These are phyloP conservation scores for Popillia japonica DNA, from an alignment of 1,140 invertebrate genomes.

Conservation along the genomic window DNA sequence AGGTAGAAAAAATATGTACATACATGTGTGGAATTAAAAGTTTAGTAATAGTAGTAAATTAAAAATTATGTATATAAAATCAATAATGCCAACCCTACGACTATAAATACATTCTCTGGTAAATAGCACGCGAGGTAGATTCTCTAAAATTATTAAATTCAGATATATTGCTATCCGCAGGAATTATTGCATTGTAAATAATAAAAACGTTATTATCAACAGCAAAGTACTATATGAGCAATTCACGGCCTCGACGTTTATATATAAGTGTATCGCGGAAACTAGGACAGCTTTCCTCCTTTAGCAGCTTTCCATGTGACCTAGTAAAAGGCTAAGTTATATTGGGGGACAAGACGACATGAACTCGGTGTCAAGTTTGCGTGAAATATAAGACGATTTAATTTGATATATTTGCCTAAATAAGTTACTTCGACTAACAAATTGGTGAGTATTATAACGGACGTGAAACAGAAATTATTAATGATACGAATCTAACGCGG, in stretches of 20 bases:
- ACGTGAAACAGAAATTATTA: too few relatives aligned
- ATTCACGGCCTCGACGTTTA: background rate
- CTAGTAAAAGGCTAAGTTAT: background rate
- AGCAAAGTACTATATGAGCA: background rate
- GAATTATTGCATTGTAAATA: background rate
- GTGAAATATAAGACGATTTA: background rate
- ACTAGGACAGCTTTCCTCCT: constrained; percentile 9
- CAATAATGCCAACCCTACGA: too few relatives aligned
- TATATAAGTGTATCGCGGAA: background rate
- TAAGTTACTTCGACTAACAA: background rate
- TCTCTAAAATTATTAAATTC: too few relatives aligned
- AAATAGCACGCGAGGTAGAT: too few relatives aligned
- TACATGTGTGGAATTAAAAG: too few relatives aligned
- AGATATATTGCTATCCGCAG: background rate
- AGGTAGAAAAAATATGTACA: too few relatives aligned
- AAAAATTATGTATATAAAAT: too few relatives aligned
- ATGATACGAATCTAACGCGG: too few relatives aligned
- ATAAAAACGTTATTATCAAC: background rate
- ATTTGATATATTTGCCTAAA: background rate
- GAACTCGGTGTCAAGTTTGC: constrained; percentile 13
- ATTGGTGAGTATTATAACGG: background rate
- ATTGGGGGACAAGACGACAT: background rate
- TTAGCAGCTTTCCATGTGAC: constrained; percentile 13
- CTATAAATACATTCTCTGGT: too few relatives aligned
- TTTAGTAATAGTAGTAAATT: too few relatives aligned